Conservation (phyloP, 2,888 invertebrate genomes). For the Ellobium chinense region DNA sequence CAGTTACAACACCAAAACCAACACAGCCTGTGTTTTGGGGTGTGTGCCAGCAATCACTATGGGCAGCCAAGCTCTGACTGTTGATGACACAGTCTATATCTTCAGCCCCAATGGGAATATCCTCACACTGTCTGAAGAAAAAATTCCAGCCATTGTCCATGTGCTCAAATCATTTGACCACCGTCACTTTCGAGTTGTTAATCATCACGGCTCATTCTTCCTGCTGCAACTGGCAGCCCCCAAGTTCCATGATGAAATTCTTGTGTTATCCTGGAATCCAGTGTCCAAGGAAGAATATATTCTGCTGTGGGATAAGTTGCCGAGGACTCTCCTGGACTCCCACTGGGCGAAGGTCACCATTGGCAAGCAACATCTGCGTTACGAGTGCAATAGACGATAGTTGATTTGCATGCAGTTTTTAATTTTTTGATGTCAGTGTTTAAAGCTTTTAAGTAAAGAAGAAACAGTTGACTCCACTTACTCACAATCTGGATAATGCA, state of each 20-base stretch:
- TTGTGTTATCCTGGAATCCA: conserved; percentile 46
- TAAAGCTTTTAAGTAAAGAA: not conserved
- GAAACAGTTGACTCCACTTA: too few relatives aligned
- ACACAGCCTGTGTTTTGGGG: conserved; percentile 42
- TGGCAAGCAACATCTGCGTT: conserved; percentile 52
- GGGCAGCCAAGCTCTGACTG: conserved; percentile 52
- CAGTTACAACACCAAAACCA: conserved; percentile 51
- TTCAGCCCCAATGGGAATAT: conserved; percentile 54
- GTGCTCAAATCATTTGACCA: conserved; percentile 51
- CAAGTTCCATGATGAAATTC: conserved; percentile 50
- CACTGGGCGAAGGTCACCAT: conserved; percentile 54
- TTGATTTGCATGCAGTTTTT: not conserved
- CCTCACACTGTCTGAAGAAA: conserved; percentile 40
- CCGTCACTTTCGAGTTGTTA: conserved; percentile 51
- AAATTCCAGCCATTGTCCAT: conserved; percentile 48
- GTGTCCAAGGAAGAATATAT: conserved; percentile 44
- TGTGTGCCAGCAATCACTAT: conserved; percentile 47
- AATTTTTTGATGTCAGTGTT: not conserved
- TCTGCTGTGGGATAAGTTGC: conserved; percentile 50
- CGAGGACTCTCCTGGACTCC: conserved; percentile 53
- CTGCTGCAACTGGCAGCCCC: conserved; percentile 53
- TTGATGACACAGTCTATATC: conserved; percentile 51
- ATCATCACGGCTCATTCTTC: conserved; percentile 49
- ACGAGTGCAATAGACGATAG: conserved; percentile 47
- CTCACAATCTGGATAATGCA: too few relatives aligned